Percentiles rank a stretch among this genome's conserved stretches.
These are phyloP conservation scores for Philaenus spumarius DNA, from an alignment of 1,140 invertebrate species.

Conservation along the genomic window DNA sequence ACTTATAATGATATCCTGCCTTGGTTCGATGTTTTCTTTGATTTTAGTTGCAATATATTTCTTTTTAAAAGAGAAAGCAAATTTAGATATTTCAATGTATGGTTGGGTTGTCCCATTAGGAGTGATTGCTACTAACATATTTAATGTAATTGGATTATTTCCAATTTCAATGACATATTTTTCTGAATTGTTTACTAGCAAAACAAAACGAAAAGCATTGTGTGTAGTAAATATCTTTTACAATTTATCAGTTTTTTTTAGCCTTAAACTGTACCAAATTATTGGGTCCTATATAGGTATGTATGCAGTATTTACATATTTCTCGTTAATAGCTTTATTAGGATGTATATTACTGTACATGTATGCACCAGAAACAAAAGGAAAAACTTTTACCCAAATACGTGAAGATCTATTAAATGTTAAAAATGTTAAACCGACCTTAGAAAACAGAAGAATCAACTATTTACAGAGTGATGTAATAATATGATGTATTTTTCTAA, in stretches of 20 bases:
- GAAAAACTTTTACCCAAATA: slow-evolving; percentile 41
- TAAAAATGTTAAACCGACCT: no score
- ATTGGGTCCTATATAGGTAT: slow-evolving; percentile 12
- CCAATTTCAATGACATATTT: slow-evolving; percentile 14
- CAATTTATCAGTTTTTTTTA: slow-evolving; percentile 17
- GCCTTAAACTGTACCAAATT: slow-evolving; percentile 22
- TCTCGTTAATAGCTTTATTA: slow-evolving; percentile 4
- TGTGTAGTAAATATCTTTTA: slow-evolving; percentile 20
- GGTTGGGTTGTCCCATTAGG: slow-evolving; percentile 6
- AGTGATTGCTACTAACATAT: slow-evolving; percentile 3
- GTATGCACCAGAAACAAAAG: no score
- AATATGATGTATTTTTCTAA: no score
- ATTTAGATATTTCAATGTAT: slow-evolving; percentile 12
- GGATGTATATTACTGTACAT: slow-evolving; percentile 35
- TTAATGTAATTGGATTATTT: slow-evolving; percentile 15
- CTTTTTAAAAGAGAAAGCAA: no score
- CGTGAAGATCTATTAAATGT: no score
- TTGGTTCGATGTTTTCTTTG: slow-evolving; percentile 27
- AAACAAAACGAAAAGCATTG: slow-evolving; percentile 18
- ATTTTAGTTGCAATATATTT: no score
- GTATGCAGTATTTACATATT: slow-evolving; percentile 9
- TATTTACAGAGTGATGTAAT: no score
- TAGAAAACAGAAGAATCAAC: no score
- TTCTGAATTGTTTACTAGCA: slow-evolving; percentile 27
- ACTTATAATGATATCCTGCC: slow-evolving; percentile 44